These are phyloP conservation scores for Mormoops blainvillei DNA, from an alignment of 2,113 vertebrate species.

Conservation along the genomic window DNA sequence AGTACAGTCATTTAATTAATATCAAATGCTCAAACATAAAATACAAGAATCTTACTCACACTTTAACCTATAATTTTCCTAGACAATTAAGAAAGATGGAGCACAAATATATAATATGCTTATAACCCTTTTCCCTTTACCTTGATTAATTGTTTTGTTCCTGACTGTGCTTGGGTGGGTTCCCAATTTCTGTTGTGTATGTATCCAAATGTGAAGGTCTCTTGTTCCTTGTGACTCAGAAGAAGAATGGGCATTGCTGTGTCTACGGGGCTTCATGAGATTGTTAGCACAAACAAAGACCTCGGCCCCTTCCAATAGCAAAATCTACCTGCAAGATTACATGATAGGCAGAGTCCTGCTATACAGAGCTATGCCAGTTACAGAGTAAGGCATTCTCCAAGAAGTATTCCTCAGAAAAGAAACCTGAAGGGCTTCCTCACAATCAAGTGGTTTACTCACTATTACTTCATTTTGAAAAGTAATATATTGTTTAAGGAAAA, in stretches of 20 bases:
- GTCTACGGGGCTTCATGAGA: not conserved
- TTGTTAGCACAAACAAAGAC: not conserved
- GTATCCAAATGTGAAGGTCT: not conserved
- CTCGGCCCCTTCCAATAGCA: not conserved
- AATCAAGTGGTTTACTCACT: not conserved
- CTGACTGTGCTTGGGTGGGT: constrained; percentile 5
- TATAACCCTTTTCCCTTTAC: constrained; percentile 15
- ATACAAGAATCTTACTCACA: constrained; percentile 55
- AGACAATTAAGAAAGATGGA: constrained; percentile 66
- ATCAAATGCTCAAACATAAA: constrained; percentile 66
- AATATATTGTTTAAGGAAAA: not conserved
- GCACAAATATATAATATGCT: constrained; percentile 44
- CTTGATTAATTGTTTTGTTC: constrained; percentile 67
- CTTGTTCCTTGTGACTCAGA: constrained; percentile 14
- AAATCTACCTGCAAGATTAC: not conserved
- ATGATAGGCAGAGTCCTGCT: not conserved
- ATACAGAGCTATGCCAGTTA: not conserved
- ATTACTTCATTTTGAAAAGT: not conserved
- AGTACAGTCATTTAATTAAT: constrained; percentile 60
- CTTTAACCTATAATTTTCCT: constrained; percentile 62
- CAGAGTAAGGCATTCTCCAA: not conserved
- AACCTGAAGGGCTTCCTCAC: not conserved
- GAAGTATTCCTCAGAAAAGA: not conserved
- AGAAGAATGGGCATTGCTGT: not conserved
- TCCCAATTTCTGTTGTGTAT: constrained; percentile 26